phyloP scores from a whole-genome alignment of 2,113 vertebrate species.

The Urocolius indicus region DNA sequence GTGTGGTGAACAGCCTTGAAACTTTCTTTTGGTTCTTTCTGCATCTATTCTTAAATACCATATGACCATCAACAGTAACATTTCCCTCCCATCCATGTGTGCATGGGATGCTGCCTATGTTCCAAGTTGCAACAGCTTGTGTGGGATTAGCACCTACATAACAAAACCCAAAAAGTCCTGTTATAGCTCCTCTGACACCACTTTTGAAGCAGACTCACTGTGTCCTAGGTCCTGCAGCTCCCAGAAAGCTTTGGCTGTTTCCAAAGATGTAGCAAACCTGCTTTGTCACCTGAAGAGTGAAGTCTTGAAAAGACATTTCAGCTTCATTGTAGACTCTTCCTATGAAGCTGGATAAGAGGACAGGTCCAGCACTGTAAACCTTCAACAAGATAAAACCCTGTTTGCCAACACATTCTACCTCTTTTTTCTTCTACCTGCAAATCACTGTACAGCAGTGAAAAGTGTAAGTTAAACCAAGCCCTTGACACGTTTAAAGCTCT shows the following conservation, averaged over 20 bases:
- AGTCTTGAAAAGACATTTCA: background rate
- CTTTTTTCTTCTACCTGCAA: background rate
- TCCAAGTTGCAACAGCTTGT: background rate
- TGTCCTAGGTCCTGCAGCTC: background rate
- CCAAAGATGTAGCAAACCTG: background rate
- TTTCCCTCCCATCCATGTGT: background rate
- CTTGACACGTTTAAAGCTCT: slow-evolving; percentile 10
- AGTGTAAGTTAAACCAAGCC: background rate
- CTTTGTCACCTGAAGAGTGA: background rate
- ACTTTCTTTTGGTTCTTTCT: background rate
- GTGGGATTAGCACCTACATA: fast-evolving
- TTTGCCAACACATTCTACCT: background rate
- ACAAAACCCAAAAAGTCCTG: background rate
- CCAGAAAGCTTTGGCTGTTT: background rate
- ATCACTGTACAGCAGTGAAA: background rate
- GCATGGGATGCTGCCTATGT: background rate
- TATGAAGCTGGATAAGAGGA: background rate
- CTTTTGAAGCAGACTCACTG: background rate
- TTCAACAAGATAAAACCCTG: background rate
- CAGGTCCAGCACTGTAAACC: background rate
- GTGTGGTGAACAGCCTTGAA: background rate
- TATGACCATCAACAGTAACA: background rate
- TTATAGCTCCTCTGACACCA: background rate
- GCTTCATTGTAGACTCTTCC: background rate
- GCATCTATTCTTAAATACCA: background rate